Base-by-base conservation (phyloP, 2,797 vertebrate species). In the Carapus acus region DNA sequence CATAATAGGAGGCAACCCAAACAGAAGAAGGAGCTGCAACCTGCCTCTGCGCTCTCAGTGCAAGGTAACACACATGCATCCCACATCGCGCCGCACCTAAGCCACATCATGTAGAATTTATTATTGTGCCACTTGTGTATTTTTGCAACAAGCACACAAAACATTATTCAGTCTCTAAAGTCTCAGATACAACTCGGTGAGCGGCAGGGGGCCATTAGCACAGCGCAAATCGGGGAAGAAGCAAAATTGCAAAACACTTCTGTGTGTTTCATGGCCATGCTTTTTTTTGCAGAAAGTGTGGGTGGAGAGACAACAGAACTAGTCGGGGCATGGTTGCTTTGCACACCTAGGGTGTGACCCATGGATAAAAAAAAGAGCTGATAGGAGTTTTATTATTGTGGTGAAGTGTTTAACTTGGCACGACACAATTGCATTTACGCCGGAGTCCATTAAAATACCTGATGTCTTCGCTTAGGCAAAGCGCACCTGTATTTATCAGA, bases 41-140 rank as follows among this genome's bases (percentile, higher is more conserved):
- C 87, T 65, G 84, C 84, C 61, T 81, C 59, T 48, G 85, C 90
- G 13, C 79, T 96, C 69, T 88, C 71, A 78, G 80, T 89, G 49
- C 88, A 88, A 31, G 93, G 93, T 97, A 91, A 74, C 47, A 9
- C 49, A 41, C 4, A 18, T 48, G 2, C 27, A 4, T 54, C 11
- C 11, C 2, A 38, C 8, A 45, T 55, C 34, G 40, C 14, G 43
- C 31, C 17, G 8, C 24, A 44, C 11, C 16, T 13, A 1, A 39
- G 15, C 16, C 40, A 53, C 43, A 19, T 41, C n/a, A n/a, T n/a
- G n/a, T n/a, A n/a, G n/a, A n/a, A n/a, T n/a, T n/a, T n/a, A n/a
- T n/a, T n/a, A n/a, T n/a, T n/a, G n/a, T n/a, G n/a, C n/a, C n/a
- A 62, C 65, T 58, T 1, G 56, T 76, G 71, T 71, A 67, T 49